These are phyloP conservation scores for Baronia brevicornis DNA, from an alignment of 2,888 invertebrate genomes.

Conservation along the genomic window DNA sequence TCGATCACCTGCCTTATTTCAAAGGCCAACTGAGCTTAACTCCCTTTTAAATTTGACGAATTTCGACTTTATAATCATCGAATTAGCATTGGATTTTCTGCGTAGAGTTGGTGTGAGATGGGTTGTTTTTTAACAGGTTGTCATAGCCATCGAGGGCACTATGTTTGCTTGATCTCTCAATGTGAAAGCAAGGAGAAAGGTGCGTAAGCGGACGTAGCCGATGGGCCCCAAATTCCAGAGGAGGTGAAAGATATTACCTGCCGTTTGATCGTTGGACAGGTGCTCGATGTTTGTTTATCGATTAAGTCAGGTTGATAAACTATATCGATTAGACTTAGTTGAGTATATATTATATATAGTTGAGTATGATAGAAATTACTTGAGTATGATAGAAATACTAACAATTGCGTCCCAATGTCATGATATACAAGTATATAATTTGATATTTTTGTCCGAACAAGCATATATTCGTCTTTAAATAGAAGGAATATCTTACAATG, in stretches of 20 bases:
- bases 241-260: slow-evolving; percentile 44
- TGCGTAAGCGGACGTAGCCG: slow-evolving; percentile 29
- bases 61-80: not conserved
- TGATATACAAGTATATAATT: too few relatives aligned
- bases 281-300: slow-evolving; percentile 9
- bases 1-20: slow-evolving; percentile 36
- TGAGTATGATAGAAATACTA: too few relatives aligned
- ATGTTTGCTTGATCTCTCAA: slow-evolving; percentile 45
- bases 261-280: slow-evolving; percentile 25
- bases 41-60: not conserved
- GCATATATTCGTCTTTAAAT: too few relatives aligned
- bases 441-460: too few relatives aligned
- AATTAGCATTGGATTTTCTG: slow-evolving; percentile 12
- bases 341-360: too few relatives aligned
- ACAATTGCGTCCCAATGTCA: too few relatives aligned
- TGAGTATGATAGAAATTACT: too few relatives aligned
- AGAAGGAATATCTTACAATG: too few relatives aligned
- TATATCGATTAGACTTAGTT: too few relatives aligned
- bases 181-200: slow-evolving; percentile 67
- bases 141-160: slow-evolving; percentile 40
- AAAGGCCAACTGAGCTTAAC: slow-evolving; percentile 1
- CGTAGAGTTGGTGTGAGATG: slow-evolving; percentile 15
- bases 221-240: slow-evolving; percentile 54
- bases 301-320: too few relatives aligned
- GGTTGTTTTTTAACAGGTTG: slow-evolving; percentile 18